Evolutionary conservation across 1,140 invertebrate genomes (phyloP).

Genomic region (Berghia stephanieae): DNA sequence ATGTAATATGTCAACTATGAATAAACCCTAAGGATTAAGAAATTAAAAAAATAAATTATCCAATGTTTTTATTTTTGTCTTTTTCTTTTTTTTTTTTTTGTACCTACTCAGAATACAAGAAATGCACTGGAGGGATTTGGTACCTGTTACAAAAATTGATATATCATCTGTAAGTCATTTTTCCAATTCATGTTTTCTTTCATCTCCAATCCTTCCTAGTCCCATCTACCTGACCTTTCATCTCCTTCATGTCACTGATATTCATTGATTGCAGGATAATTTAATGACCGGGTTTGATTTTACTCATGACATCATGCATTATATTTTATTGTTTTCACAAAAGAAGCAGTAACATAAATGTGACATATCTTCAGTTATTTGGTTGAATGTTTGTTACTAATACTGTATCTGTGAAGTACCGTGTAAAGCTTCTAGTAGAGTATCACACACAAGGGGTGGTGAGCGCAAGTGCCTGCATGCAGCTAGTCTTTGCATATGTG

Average conservation of each 20-base stretch:
- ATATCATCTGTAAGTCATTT: slow-evolving; percentile 77
- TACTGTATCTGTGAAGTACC: too few species aligned
- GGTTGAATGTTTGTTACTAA: too few species aligned
- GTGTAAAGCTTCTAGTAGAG: too few species aligned
- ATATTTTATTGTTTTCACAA: neutral
- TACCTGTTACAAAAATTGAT: slow-evolving; percentile 96
- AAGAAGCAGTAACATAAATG: too few species aligned
- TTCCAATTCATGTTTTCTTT: neutral
- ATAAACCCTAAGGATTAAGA: too few species aligned
- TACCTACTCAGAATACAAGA: slow-evolving; percentile 22
- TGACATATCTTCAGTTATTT: too few species aligned
- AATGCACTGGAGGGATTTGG: slow-evolving; percentile 86
- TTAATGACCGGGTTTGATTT: neutral
- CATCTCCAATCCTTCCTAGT: neutral
- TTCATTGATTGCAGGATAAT: neutral
- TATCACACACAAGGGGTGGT: too few species aligned
- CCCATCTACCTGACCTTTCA: neutral
- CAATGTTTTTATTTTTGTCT: neutral
- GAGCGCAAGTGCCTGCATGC: too few species aligned
- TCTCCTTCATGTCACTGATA: neutral
- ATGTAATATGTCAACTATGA: neutral
- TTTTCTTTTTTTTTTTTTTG: slow-evolving; percentile 8
- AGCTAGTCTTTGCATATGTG: too few species aligned
- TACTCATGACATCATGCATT: neutral
- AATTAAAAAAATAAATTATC: too few species aligned